These are phyloP conservation scores for Pholis gunnellus DNA, from an alignment of 2,113 vertebrate genomes.

Conservation along the genomic window DNA sequence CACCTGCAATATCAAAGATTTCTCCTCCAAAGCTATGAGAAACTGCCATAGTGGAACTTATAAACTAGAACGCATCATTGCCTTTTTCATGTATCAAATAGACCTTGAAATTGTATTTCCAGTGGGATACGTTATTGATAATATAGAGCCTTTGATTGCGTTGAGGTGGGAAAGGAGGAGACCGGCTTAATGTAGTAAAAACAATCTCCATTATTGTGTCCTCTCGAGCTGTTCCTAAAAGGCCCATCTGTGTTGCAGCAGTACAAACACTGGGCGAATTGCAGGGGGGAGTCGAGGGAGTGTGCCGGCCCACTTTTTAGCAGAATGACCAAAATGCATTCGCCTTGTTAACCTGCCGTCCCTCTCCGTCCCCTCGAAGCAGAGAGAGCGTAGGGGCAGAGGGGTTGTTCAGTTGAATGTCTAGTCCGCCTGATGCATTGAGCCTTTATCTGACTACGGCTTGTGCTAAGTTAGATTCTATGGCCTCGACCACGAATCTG, in stretches of 20 bases:
- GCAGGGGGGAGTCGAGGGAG: background rate
- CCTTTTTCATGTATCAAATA: constrained; percentile 62
- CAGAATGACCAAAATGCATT: background rate
- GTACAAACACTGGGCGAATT: background rate
- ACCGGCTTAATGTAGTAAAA: constrained; percentile 63
- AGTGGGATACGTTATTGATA: constrained; percentile 62
- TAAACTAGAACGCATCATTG: constrained; percentile 59
- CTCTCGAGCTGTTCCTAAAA: constrained; percentile 62
- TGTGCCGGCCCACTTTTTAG: background rate
- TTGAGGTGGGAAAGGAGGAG: constrained; percentile 54
- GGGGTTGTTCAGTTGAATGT: background rate
- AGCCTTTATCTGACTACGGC: background rate
- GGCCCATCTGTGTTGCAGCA: constrained; percentile 52
- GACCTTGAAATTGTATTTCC: constrained; percentile 78
- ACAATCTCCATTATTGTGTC: constrained; percentile 45
- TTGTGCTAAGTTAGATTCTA: background rate
- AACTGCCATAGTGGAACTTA: constrained; percentile 20
- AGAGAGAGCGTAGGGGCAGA: background rate
- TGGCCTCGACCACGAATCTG: background rate
- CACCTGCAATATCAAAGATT: constrained; percentile 54
- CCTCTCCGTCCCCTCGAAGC: background rate
- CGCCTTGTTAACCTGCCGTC: background rate
- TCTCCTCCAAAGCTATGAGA: constrained; percentile 29
- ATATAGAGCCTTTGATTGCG: constrained; percentile 63
- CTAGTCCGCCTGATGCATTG: background rate